Percentiles rank a stretch among this genome's conserved stretches.
These are phyloP conservation scores for Falco naumanni DNA, from an alignment of 2,797 vertebrate species.

Conservation along the genomic window DNA sequence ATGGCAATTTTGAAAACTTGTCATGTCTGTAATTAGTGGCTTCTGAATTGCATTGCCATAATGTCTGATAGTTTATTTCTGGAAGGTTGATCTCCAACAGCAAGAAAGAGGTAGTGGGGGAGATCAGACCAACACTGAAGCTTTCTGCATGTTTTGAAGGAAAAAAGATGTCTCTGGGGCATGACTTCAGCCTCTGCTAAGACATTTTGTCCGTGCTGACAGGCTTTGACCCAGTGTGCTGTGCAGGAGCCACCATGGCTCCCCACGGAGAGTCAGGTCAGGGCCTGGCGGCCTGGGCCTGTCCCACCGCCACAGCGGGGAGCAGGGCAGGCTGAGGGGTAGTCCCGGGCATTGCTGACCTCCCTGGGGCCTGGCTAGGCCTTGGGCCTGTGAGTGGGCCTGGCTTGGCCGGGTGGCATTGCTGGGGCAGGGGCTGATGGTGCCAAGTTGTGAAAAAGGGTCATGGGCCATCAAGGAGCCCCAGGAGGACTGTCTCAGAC, in stretches of 20 bases:
- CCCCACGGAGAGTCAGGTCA: too few species aligned
- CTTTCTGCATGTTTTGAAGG: not conserved
- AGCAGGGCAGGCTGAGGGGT: not conserved
- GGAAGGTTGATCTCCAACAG: not conserved
- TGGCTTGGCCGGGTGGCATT: fast-evolving
- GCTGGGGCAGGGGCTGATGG: not conserved
- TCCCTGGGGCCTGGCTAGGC: fast-evolving
- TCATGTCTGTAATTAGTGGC: conserved; percentile 67
- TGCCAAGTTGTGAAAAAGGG: not conserved
- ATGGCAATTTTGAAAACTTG: conserved; percentile 52
- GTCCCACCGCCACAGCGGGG: fast-evolving
- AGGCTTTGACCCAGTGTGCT: fast-evolving
- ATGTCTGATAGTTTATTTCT: conserved; percentile 59
- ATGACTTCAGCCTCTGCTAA: not conserved
- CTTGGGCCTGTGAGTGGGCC: not conserved
- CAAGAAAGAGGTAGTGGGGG: not conserved
- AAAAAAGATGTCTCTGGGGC: not conserved
- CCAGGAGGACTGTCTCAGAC: not conserved
- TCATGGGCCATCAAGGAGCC: not conserved
- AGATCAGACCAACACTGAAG: not conserved
- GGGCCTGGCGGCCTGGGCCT: not conserved
- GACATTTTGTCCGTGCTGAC: not conserved
- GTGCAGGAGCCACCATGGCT: fast-evolving
- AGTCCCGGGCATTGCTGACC: not conserved
- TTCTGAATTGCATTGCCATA: conserved; percentile 16